A percentile compares a stretch with the other conserved stretches of the same genome.
Evolutionary conservation across 1,140 invertebrate genomes (phyloP).

Genomic region (Yoshiicerus persimilis): DNA sequence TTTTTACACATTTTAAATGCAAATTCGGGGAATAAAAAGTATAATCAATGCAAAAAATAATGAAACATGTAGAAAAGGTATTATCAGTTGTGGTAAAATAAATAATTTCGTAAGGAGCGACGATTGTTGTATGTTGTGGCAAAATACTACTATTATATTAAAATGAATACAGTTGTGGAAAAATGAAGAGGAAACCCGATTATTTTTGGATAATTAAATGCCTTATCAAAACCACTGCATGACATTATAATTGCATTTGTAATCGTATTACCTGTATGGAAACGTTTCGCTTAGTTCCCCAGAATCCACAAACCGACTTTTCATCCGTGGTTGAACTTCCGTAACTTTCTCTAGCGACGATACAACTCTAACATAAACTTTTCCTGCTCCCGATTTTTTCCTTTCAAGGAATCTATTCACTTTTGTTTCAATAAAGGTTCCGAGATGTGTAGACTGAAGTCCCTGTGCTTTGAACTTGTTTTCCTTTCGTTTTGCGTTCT

Average conservation of each 20-base stretch:
- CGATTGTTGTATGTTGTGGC: too few relatives aligned
- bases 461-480: not conserved
- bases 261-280: slow-evolving; percentile 63
- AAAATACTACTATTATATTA: too few relatives aligned
- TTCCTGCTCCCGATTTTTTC: slow-evolving; percentile 90
- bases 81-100: too few relatives aligned
- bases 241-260: too few relatives aligned
- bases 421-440: slow-evolving; percentile 93
- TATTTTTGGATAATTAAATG: too few relatives aligned
- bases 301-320: slow-evolving; percentile 78
- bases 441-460: slow-evolving; percentile 57
- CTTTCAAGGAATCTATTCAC: slow-evolving; percentile 97
- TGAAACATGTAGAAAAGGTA: too few relatives aligned
- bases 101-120: too few relatives aligned
- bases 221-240: too few relatives aligned
- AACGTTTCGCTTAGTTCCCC: slow-evolving; percentile 66
- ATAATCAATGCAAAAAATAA: slow-evolving; percentile 56
- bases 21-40: too few relatives aligned
- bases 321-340: slow-evolving; percentile 97
- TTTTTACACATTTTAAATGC: too few relatives aligned
- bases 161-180: too few relatives aligned
- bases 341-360: slow-evolving; percentile 95
- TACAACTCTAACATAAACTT: slow-evolving; percentile 95
- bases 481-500: not conserved
- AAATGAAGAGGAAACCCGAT: too few relatives aligned